Evolutionary conservation across 2,888 invertebrate species (phyloP).

Genomic region (Stenodema calcarata): DNA sequence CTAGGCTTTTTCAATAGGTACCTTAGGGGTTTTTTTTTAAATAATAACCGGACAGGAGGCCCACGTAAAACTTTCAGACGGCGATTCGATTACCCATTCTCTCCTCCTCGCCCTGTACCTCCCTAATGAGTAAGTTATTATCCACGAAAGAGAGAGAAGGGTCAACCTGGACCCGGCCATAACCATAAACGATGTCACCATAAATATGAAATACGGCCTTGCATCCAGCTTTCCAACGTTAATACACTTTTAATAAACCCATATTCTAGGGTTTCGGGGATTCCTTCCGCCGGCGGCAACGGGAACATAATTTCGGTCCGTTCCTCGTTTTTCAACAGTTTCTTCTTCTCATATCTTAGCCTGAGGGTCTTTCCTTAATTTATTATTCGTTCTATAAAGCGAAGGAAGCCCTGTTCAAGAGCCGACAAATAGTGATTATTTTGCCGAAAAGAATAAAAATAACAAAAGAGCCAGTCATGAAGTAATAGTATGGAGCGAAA

Average conservation of each 20-base stretch:
- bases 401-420: no score
- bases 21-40: no score
- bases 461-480: no score
- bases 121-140: background rate
- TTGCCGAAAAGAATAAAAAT: no score
- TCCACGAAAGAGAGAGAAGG: background rate
- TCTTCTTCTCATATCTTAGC: background rate
- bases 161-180: slow-evolving; percentile 8
- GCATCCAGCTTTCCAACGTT: background rate
- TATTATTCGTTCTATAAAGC: no score
- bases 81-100: background rate
- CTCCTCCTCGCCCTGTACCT: background rate
- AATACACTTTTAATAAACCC: slow-evolving; percentile 42
- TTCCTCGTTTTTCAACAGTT: background rate
- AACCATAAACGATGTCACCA: slow-evolving; percentile 26
- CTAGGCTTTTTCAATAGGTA: no score
- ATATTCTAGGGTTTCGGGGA: slow-evolving; percentile 8
- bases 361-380: background rate
- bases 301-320: background rate
- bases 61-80: background rate
- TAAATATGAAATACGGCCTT: slow-evolving; percentile 26
- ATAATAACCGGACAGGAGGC: background rate
- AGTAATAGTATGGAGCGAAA: no score
- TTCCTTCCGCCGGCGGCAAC: background rate
- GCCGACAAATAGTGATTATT: no score